A percentile compares a stretch with the other conserved stretches of the same genome.
phyloP scores from a whole-genome alignment of 2,797 vertebrate genomes.

The Basileuterus tristriatus region DNA sequence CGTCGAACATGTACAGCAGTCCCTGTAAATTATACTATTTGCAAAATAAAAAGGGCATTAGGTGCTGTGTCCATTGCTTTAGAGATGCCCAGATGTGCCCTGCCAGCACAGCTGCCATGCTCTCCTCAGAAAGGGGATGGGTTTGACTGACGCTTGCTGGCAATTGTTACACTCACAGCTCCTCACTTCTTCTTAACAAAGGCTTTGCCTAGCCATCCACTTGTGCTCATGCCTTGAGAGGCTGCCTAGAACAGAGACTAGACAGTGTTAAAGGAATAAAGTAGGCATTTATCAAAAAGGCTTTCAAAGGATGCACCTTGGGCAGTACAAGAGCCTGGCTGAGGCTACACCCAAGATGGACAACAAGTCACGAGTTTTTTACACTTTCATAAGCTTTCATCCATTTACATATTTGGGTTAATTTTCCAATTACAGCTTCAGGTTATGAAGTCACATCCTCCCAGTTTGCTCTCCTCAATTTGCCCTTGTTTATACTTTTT shows the following conservation, averaged over 20 bases:
- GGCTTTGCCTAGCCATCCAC: background rate
- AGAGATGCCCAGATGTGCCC: background rate
- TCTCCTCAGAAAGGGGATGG: background rate
- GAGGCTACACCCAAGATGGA: background rate
- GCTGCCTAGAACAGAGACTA: background rate
- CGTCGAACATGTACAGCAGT: background rate
- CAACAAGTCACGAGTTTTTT: rapidly evolving
- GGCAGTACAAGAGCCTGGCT: background rate
- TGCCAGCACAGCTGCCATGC: background rate
- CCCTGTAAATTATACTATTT: background rate
- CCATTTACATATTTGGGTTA: background rate
- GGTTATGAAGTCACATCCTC: background rate
- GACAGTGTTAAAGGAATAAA: background rate
- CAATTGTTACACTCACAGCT: rapidly evolving
- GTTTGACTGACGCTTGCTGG: background rate
- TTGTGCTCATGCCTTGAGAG: background rate
- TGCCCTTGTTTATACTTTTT: background rate
- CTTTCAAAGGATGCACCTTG: background rate
- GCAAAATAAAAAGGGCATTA: background rate
- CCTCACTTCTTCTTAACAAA: background rate
- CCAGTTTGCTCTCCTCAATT: background rate
- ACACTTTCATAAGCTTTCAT: background rate
- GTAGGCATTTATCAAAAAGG: background rate
- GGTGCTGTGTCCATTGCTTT: background rate
- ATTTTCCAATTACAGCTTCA: background rate